Conservation (phyloP, 37 sponge, comb jelly and placozoan species). For the Ephydatia muelleri region DNA sequence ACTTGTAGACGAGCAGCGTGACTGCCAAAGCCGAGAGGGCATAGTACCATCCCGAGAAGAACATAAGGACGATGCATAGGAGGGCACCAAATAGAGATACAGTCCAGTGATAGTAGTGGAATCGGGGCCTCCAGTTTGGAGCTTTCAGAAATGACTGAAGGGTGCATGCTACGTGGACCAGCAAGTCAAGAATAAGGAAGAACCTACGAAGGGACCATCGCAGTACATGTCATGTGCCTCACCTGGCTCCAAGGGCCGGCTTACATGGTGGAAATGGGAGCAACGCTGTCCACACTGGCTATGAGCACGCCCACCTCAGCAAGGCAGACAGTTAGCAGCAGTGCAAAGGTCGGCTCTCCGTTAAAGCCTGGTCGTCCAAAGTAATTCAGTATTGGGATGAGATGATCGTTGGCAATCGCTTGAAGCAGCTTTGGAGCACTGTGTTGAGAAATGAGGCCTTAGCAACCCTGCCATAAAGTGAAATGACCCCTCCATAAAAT, state of each 20-base stretch:
- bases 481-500: no score
- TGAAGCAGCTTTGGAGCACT: constrained; percentile 95
- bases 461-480: no score
- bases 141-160: constrained; percentile 94
- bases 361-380: constrained; percentile 77
- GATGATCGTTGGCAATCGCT: constrained; percentile 94
- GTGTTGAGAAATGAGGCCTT: background rate
- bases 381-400: constrained; percentile 80
- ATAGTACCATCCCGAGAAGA: constrained; percentile 95
- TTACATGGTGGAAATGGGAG: constrained; percentile 97
- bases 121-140: constrained; percentile 98
- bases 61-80: constrained; percentile 92
- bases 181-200: constrained; percentile 97
- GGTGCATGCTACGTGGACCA: constrained; percentile 94
- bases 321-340: constrained; percentile 79
- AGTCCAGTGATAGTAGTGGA: constrained; percentile 94
- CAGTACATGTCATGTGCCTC: background rate
- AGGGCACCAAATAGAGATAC: constrained; percentile 84
- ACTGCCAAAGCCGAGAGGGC: constrained; percentile 86
- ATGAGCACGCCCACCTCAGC: constrained; percentile 92
- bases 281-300: constrained; percentile 91
- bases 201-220: constrained; percentile 62
- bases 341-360: constrained; percentile 94
- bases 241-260: constrained; percentile 3
- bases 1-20: constrained; percentile 91